Evolutionary conservation across 2,797 vertebrate genomes (phyloP).

Genomic region (Peromyscus aztecus): DNA sequence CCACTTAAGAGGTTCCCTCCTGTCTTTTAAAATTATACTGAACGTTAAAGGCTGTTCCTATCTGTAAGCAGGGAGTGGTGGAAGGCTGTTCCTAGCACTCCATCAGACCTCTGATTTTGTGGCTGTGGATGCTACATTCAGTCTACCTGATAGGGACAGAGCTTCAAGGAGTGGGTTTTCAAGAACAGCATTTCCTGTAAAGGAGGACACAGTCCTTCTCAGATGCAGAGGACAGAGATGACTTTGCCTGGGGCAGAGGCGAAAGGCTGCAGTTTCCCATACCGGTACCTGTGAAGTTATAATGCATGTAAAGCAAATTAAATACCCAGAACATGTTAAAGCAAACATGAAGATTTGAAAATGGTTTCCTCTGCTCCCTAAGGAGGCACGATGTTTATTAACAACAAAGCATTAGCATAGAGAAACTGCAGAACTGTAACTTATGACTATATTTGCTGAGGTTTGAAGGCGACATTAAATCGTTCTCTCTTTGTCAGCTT

Average conservation of each 20-base stretch:
- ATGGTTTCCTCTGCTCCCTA: background rate
- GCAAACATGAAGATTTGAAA: background rate
- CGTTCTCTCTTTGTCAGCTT: background rate
- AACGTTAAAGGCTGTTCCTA: background rate
- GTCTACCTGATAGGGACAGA: background rate
- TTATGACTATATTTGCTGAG: background rate
- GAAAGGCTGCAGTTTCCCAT: background rate
- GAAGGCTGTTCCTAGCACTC: no score
- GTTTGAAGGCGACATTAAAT: background rate
- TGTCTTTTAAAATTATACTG: background rate
- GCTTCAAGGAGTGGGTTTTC: background rate
- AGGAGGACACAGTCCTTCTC: background rate
- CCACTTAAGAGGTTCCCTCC: background rate
- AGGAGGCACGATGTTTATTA: background rate
- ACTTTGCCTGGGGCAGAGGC: background rate
- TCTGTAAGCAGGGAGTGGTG: background rate
- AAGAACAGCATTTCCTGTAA: background rate
- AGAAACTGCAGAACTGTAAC: background rate
- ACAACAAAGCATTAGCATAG: background rate
- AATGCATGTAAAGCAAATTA: background rate
- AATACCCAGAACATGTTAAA: background rate
- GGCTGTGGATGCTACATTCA: background rate
- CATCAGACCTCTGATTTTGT: background rate
- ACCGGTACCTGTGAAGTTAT: background rate
- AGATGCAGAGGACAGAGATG: background rate